Conservation (phyloP, 2,888 invertebrate species). For the Lingula anatina region DNA sequence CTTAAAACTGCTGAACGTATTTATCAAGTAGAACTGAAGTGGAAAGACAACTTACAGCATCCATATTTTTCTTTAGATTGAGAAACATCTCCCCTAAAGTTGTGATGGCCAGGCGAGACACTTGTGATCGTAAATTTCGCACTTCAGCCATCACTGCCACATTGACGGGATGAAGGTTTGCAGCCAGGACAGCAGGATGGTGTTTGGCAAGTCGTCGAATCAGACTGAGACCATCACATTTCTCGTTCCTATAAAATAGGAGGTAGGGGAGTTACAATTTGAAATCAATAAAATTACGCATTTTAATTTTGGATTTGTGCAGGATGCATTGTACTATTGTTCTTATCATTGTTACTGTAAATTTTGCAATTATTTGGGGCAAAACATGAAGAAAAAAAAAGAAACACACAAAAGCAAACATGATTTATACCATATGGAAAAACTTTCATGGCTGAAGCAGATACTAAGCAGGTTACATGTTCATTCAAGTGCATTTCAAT, state of each 20-base stretch:
- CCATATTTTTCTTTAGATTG: slow-evolving; percentile 55
- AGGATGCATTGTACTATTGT: too few species aligned
- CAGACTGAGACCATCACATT: slow-evolving; percentile 48
- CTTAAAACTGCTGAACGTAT: too few species aligned
- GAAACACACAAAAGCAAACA: slow-evolving; percentile 1
- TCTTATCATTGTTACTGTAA: too few species aligned
- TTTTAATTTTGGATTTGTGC: too few species aligned
- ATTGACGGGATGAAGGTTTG: slow-evolving; percentile 46
- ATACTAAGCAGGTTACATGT: too few species aligned
- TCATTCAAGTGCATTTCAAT: too few species aligned
- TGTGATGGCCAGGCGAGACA: slow-evolving; percentile 77
- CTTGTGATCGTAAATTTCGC: slow-evolving; percentile 83
- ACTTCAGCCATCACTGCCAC: slow-evolving; percentile 62
- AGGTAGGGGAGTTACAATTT: too few species aligned
- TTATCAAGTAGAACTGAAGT: too few species aligned
- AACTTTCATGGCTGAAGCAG: neutral
- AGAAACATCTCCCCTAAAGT: slow-evolving; percentile 76
- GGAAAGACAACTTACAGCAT: slow-evolving; percentile 57
- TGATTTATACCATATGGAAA: neutral
- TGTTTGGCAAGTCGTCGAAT: slow-evolving; percentile 43
- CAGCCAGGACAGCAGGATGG: slow-evolving; percentile 42
- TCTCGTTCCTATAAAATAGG: slow-evolving; percentile 44
- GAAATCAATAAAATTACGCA: too few species aligned
- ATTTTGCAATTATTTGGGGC: too few species aligned
- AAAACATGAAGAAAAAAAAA: neutral